Conservation (phyloP, 2,113 vertebrate genomes). For the Silurus asotus region DNA sequence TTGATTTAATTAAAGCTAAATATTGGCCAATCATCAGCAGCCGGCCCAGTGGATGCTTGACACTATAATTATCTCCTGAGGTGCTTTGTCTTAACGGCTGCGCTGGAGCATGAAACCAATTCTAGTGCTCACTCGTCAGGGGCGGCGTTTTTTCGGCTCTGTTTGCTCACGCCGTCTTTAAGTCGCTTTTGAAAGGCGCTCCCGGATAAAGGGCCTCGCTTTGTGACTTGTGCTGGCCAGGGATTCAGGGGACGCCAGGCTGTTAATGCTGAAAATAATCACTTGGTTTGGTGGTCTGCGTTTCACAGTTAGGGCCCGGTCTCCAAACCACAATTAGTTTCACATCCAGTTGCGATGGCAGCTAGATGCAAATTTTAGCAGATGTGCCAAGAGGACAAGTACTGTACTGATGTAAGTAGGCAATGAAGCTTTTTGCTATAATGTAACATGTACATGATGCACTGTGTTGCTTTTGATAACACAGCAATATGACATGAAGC, state of each 20-base stretch:
- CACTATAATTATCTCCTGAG: conserved; percentile 81
- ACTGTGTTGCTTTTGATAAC: conserved; percentile 54
- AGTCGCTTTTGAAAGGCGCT: conserved; percentile 44
- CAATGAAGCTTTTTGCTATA: conserved; percentile 32
- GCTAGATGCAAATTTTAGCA: conserved; percentile 52
- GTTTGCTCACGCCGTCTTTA: conserved; percentile 64
- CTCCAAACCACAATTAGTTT: conserved; percentile 26
- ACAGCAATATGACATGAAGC: conserved; percentile 52
- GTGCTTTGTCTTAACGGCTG: conserved; percentile 80
- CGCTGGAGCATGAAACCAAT: conserved; percentile 77
- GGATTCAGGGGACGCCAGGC: conserved; percentile 27
- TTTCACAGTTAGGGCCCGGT: conserved; percentile 10
- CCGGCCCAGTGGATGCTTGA: conserved; percentile 72
- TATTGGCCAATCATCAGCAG: conserved; percentile 76
- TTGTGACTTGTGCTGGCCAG: conserved; percentile 27
- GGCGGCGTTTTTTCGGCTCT: conserved; percentile 55
- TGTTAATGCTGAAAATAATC: conserved; percentile 59
- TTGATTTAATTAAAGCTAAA: conserved; percentile 84
- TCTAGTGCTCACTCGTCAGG: conserved; percentile 69
- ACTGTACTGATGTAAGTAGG: conserved; percentile 47
- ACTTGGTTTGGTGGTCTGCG: conserved; percentile 35
- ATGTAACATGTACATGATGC: conserved; percentile 51
- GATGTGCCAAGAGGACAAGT: conserved; percentile 33
- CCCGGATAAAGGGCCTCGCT: conserved; percentile 34
- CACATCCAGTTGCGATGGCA: not conserved